A percentile compares a stretch with the other conserved stretches of the same genome.
Conservation (phyloP, 2,888 invertebrate species). For the Sycophila texana region DNA sequence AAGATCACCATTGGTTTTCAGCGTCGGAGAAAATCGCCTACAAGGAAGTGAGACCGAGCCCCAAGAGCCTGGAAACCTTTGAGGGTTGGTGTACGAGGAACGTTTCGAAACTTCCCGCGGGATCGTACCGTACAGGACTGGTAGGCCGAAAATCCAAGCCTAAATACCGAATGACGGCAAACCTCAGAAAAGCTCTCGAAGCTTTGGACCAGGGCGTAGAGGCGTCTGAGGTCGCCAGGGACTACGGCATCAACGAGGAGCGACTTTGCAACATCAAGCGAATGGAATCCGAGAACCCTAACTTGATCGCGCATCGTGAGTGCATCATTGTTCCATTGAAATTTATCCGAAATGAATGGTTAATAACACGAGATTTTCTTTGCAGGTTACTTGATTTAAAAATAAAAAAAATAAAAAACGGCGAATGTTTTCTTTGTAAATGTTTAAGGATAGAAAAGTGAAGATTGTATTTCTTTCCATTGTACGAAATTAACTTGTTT, state of each 20-base stretch:
- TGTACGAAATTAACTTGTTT: too few relatives aligned
- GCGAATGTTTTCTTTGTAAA: too few relatives aligned
- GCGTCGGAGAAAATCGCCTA: constrained; percentile 46
- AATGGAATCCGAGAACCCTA: constrained; percentile 30
- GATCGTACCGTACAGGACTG: background rate
- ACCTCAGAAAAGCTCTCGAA: constrained; percentile 35
- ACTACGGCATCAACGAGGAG: constrained; percentile 25
- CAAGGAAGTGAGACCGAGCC: constrained; percentile 35
- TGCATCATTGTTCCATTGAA: background rate
- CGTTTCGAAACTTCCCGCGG: background rate
- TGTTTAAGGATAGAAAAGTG: too few relatives aligned
- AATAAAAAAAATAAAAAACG: too few relatives aligned
- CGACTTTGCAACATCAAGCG: constrained; percentile 5
- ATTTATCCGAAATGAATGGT: background rate
- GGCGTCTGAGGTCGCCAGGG: background rate
- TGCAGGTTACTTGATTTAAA: too few relatives aligned
- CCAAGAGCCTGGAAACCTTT: constrained; percentile 19
- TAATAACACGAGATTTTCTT: background rate
- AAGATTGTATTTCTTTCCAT: too few relatives aligned
- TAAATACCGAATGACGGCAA: constrained; percentile 42
- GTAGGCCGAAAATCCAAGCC: background rate
- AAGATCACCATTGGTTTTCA: background rate
- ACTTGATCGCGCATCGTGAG: constrained; percentile 36
- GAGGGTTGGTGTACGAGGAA: constrained; percentile 46
- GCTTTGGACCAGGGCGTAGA: constrained; percentile 20